Base-by-base conservation (phyloP, 2,888 invertebrate genomes). In the Lasioglossum marginatum region DNA sequence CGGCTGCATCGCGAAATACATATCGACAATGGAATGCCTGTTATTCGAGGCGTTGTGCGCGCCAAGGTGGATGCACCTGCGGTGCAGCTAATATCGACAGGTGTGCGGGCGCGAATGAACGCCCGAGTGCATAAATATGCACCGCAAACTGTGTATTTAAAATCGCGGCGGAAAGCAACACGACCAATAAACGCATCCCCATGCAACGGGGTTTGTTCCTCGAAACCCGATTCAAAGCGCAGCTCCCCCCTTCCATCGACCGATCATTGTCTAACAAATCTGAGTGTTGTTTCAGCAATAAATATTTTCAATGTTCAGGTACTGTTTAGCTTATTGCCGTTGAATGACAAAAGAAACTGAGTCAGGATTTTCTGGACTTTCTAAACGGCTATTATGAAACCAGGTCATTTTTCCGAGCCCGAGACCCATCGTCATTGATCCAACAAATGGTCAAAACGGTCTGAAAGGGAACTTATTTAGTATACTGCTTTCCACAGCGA, bases 1-100 rank as follows among this genome's bases (percentile, higher is more conserved):
- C 60, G 60, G 8, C 19, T 19, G 31, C 70, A 74, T 72, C 77
- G 75, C 43, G 48, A 86, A 77, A 81, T 72, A 31, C 31, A 31
- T 31, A 79, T 76, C 72, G 34, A 73, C 66, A 52, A 43, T 27
- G 87, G 86, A 88, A 89, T 80, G 79, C 63, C 63, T 81, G 68
- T 86, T 43, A 80, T 85, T 79, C 72, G 79, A 88, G 83, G 84
- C 37, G 68, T 66, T 81, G 40, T 79, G 84, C 52, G 84, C 16
- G 84, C 86, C 77, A 87, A 81, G 81, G 74, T 72, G 66, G 68
- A 74, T 80, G 82, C 89, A 89, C 89, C 89, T 89, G 88, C 88
- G 74, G 66, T 57, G 80, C 79, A 16, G 82, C 74, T 81, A 86
- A 83, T 86, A 79, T 77, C 81, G 73, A 79, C 89, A 89, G 89